Evolutionary conservation across 2,888 invertebrate genomes (phyloP), one percentile per base, ranked within the genome.

Genomic region (Drosophila barbarae): DNA sequence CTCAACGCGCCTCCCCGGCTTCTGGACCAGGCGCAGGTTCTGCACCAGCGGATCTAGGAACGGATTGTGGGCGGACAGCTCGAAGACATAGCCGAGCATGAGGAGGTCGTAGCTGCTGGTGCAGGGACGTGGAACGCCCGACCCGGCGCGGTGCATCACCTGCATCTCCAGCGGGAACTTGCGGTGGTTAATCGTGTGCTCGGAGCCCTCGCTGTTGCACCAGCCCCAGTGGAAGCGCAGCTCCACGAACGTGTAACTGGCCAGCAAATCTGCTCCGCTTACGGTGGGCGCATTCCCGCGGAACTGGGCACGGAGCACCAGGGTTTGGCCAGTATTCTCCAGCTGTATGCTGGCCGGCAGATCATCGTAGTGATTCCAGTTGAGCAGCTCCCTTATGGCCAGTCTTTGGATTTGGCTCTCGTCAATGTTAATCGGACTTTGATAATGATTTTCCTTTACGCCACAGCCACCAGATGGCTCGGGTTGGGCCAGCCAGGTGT

Each of bases 131-230:
- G 74, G 67, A 18, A 78, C 74, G 0, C 70, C 59, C 2, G 86
- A 77, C 2, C 84, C 84, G 0, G 85, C 84, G 52, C 84, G 84
- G 67, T 89, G 89, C 64, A 86, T 84, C 12, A 91, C 90, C 86
- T 93, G 93, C 72, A 93, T 75, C 85, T 93, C 93, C 88, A 93
- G 88, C 0, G 92, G 90, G 76, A 89, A 92, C 69, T 90, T 90
- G 44, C 87, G 85, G 55, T 89, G 88, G 72, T 92, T 90, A 1
- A 93, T 77, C 47, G 91, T 90, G 70, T 93, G 93, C 76, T 93
- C 92, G 10, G 92, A 92, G 28, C 93, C 93, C 73, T 91, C 91
- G 30, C 90, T 88, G 69, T 92, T 90, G 52, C 89, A 89, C 5
- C 90, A 90, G 34, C 93, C 92, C 93, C 93, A 93, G 36, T 91